Evolutionary conservation across 2,888 invertebrate species (phyloP), one percentile per base, ranked within the genome.

Genomic region (Ichneumon xanthorius): DNA sequence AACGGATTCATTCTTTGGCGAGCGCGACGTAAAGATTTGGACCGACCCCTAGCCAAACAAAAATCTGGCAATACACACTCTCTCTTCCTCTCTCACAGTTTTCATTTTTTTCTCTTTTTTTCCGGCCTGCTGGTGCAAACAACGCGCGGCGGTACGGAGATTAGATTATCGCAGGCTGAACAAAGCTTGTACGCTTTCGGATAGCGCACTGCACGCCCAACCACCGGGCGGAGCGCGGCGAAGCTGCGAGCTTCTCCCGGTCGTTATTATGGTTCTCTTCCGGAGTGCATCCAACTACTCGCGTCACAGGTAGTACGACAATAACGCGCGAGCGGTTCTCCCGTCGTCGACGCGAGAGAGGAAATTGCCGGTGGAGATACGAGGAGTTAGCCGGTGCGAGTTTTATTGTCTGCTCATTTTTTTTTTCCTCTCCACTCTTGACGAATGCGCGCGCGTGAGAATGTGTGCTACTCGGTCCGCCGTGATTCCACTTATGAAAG

Each of bases 401-500:
- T 89, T 89, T 90, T 89, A 90, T 90, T 89, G 89, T 90, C 89
- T 88, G 87, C 30, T 40, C 55, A 55, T 33, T 70, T 22, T 76
- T 82, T 55, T 75, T 75, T 70, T 55, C 14, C 70, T 37, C 71
- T 45, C 30, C n/a, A 53, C 65, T 65, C 48, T 48, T 68, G 71
- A 50, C 75, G 40, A n/a, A n/a, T n/a, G 22, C 40, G 67, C 37
- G 63, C 30, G 30, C 33, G 70, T 50, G 40, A 48, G 33, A 19
- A 55, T 55, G 22, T 37, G 68, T 33, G 71, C 53, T 53, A 40
- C 40, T 40, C 53, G 40, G 11, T 40, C 11, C 40, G 55, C 77
- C 65, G 80, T 61, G 67, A 76, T 40, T 65, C 67, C 48, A 53
- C 70, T 87, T 73, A 89, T 91, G 90, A 92, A 92, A 92, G 92